Evolutionary conservation across 1,140 invertebrate genomes (phyloP).

Genomic region (Ditylenchus dipsaci): DNA sequence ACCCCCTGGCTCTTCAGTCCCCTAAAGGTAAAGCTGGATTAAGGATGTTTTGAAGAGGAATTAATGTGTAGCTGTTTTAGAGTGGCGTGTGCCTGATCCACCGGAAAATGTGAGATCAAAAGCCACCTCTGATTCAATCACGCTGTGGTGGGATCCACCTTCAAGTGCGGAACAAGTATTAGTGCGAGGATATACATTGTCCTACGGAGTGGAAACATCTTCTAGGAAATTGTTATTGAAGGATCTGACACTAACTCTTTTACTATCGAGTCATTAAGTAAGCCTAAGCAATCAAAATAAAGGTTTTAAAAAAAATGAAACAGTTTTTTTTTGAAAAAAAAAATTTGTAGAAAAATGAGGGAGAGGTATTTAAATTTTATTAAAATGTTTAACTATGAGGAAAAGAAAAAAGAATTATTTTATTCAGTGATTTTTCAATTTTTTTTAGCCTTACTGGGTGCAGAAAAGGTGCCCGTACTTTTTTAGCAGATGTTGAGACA

Average conservation of each 20-base stretch:
- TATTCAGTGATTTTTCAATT: too few relatives aligned
- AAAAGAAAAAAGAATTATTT: too few relatives aligned
- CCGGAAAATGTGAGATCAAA: constrained; percentile 47
- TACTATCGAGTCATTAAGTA: constrained; percentile 41
- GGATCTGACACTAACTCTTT: constrained; percentile 47
- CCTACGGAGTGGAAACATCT: constrained; percentile 51
- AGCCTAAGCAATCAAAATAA: constrained; percentile 13
- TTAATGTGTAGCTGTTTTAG: constrained; percentile 27
- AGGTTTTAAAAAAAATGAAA: too few relatives aligned
- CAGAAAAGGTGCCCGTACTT: too few relatives aligned
- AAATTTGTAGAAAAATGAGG: too few relatives aligned
- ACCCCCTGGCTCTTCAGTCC: constrained; percentile 1
- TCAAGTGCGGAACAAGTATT: constrained; percentile 38
- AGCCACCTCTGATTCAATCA: constrained; percentile 31
- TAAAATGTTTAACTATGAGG: too few relatives aligned
- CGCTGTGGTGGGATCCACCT: constrained; percentile 52
- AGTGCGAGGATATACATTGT: constrained; percentile 52
- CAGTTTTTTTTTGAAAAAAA: too few relatives aligned
- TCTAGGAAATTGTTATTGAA: constrained; percentile 44
- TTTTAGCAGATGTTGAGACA: too few relatives aligned
- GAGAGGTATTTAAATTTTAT: too few relatives aligned
- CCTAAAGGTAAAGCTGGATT: constrained; percentile 2
- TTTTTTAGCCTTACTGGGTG: too few relatives aligned
- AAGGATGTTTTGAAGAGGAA: background rate
- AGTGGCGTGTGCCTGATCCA: constrained; percentile 47